phyloP scores from a whole-genome alignment of 2,888 invertebrate species.

The Geotrupes spiniger region DNA sequence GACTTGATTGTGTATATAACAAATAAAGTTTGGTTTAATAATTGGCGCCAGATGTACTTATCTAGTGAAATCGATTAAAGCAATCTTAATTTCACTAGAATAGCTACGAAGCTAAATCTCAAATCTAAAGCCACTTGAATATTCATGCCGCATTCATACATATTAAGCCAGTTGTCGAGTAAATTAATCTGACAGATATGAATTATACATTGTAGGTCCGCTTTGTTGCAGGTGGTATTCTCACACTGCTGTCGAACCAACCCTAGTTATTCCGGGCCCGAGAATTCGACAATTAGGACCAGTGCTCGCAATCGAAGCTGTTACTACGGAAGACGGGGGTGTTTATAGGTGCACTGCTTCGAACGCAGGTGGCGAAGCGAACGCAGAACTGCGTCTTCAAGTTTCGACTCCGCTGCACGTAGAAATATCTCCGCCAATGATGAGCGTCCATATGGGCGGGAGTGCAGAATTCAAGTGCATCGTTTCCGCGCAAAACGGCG shows the following conservation, averaged over 20 bases:
- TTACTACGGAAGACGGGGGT: constrained; percentile 66
- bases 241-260: constrained; percentile 63
- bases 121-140: background rate
- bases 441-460: constrained; percentile 72
- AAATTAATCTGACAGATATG: background rate
- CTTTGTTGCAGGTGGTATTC: constrained; percentile 61
- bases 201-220: constrained; percentile 8
- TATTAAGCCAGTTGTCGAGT: constrained; percentile 5
- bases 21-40: too few relatives aligned
- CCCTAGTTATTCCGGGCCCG: constrained; percentile 62
- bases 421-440: constrained; percentile 62
- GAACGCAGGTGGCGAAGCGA: constrained; percentile 69
- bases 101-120: too few relatives aligned
- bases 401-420: constrained; percentile 67
- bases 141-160: constrained; percentile 9
- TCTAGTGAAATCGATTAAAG: too few relatives aligned
- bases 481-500: constrained; percentile 56
- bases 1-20: too few relatives aligned
- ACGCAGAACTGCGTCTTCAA: constrained; percentile 63
- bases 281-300: constrained; percentile 65
- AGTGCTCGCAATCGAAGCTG: constrained; percentile 68
- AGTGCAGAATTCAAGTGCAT: constrained; percentile 68
- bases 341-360: constrained; percentile 66
- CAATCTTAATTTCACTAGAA: too few relatives aligned
- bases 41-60: too few relatives aligned